These are phyloP conservation scores for Zaprionus gabonicus DNA, from an alignment of 1,140 invertebrate species.

Conservation along the genomic window DNA sequence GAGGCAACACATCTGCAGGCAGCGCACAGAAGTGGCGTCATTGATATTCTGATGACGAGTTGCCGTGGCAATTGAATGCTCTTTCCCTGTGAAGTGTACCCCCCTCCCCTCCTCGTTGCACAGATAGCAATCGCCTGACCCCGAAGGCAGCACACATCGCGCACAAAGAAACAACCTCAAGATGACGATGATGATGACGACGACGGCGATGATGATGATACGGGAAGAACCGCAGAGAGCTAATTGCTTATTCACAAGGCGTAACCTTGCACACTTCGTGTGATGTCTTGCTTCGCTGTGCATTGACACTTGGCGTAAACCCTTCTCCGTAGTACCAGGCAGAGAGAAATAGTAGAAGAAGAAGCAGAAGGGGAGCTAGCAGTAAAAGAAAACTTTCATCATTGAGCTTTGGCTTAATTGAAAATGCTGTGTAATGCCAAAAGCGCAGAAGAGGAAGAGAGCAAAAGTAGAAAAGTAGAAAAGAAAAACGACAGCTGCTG, in stretches of 20 bases:
- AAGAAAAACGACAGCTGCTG: slow-evolving; percentile 73
- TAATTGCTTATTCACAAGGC: slow-evolving; percentile 80
- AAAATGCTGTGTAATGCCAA: slow-evolving; percentile 75
- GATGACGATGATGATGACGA: slow-evolving; percentile 21
- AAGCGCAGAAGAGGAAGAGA: background rate
- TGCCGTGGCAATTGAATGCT: slow-evolving; percentile 1
- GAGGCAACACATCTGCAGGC: background rate
- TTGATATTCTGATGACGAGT: slow-evolving; percentile 6
- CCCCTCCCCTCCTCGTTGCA: slow-evolving; percentile 4
- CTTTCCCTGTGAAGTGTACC: background rate
- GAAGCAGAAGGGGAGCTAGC: background rate
- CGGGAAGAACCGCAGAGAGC: slow-evolving; percentile 62
- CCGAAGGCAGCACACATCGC: slow-evolving; percentile 25
- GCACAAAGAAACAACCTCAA: slow-evolving; percentile 1
- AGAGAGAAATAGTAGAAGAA: slow-evolving; percentile 30
- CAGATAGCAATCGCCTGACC: slow-evolving; percentile 38
- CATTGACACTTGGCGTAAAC: slow-evolving; percentile 40
- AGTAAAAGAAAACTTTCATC: slow-evolving; percentile 49
- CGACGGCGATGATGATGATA: slow-evolving; percentile 7
- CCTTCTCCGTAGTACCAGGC: slow-evolving; percentile 26
- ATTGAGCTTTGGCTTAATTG: slow-evolving; percentile 67
- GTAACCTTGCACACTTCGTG: slow-evolving; percentile 77
- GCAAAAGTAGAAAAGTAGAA: slow-evolving; percentile 18
- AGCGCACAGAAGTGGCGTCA: background rate
- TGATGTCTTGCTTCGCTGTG: slow-evolving; percentile 65